Evolutionary conservation across 2,888 invertebrate species (phyloP).

Genomic region (Drosophila hamatofila): DNA sequence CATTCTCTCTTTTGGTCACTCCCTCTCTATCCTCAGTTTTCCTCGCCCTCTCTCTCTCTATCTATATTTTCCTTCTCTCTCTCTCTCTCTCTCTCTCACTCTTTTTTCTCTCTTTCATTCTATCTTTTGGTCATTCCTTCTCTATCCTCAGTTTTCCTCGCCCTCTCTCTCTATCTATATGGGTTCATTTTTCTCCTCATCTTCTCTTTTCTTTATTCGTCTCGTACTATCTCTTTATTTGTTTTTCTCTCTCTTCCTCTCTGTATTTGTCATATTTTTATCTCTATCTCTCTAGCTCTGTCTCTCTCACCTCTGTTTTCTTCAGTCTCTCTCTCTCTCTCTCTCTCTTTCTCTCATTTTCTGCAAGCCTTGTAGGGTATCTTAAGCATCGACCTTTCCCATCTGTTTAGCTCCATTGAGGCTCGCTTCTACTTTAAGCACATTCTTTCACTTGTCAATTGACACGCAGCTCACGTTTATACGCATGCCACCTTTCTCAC

Average conservation of each 20-base stretch:
- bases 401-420: no score
- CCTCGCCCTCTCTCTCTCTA: background rate
- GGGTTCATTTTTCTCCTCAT: no score
- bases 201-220: no score
- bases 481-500: background rate
- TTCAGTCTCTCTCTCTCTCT: no score
- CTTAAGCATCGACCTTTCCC: background rate
- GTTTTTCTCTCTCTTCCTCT: background rate
- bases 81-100: background rate
- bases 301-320: background rate
- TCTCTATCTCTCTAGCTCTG: background rate
- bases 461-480: slow-evolving; percentile 33
- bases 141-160: no score
- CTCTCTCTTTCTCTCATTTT: no score
- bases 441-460: slow-evolving; percentile 32
- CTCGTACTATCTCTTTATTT: background rate
- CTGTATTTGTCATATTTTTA: rapidly evolving
- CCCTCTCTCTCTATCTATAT: background rate
- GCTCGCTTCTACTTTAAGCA: slow-evolving; percentile 7
- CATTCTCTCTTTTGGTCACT: no score
- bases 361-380: slow-evolving; percentile 3
- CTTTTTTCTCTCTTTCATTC: background rate
- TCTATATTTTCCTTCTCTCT: background rate
- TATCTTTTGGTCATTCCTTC: no score
- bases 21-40: no score